phyloP scores from a whole-genome alignment of 2,113 vertebrate species.

The Pangasianodon gigas region DNA sequence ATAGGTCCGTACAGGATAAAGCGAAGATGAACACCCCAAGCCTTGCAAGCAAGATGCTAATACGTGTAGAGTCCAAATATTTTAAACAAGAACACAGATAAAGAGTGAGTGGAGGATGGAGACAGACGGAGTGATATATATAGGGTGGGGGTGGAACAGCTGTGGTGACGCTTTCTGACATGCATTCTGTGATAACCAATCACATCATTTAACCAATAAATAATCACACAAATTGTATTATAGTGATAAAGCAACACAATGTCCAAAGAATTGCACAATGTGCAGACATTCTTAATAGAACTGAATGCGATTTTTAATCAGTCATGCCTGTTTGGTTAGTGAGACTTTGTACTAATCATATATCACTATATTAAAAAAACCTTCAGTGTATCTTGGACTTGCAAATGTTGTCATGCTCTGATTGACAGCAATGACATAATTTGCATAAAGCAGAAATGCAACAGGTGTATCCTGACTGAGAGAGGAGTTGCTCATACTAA shows the following conservation, averaged over 20 bases:
- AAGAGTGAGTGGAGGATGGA: too few species aligned
- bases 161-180: too few species aligned
- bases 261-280: not conserved
- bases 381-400: not conserved
- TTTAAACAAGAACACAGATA: too few species aligned
- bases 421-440: not conserved
- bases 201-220: too few species aligned
- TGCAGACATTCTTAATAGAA: not conserved
- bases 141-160: too few species aligned
- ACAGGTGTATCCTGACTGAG: not conserved
- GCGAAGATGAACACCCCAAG: too few species aligned
- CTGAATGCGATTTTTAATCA: not conserved
- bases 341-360: not conserved
- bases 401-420: not conserved
- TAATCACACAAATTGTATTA: too few species aligned
- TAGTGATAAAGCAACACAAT: not conserved
- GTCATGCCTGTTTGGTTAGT: not conserved
- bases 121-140: too few species aligned
- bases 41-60: too few species aligned
- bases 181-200: too few species aligned
- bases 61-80: too few species aligned
- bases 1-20: too few species aligned
- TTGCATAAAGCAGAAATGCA: not conserved
- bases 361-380: not conserved
- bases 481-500: not conserved